Conservation (phyloP, 1,140 invertebrate genomes). For the Nasonia giraulti region DNA sequence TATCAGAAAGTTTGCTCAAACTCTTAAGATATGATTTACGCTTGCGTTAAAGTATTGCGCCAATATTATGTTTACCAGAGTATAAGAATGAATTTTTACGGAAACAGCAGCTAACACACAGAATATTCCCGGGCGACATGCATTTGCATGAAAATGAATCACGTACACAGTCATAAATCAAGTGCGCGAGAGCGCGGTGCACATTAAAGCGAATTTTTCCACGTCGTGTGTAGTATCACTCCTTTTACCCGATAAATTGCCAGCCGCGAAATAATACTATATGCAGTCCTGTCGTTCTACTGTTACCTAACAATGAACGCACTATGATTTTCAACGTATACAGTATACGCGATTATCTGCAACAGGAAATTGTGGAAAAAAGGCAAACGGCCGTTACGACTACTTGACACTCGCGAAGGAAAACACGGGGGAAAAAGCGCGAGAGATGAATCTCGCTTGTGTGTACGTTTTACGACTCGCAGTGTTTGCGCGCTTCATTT, state of each 20-base stretch:
- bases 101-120: neutral
- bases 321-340: neutral
- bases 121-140: neutral
- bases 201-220: neutral
- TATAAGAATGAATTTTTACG: neutral
- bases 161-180: neutral
- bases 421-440: neutral
- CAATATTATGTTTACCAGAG: too few species aligned
- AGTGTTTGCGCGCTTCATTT: conserved; percentile 20
- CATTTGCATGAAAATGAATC: conserved; percentile 8
- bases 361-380: conserved; percentile 15
- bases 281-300: neutral
- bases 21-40: neutral
- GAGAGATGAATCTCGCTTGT: neutral
- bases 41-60: neutral
- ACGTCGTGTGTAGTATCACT: neutral
- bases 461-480: conserved; percentile 4
- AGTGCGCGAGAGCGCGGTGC: neutral
- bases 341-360: neutral
- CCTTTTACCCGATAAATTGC: neutral
- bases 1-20: neutral
- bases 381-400: conserved; percentile 12
- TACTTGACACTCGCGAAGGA: conserved; percentile 13
- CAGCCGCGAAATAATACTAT: neutral
- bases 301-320: neutral